phyloP scores from a whole-genome alignment of 1,140 invertebrate species.

The Drosophila nebulosa region DNA sequence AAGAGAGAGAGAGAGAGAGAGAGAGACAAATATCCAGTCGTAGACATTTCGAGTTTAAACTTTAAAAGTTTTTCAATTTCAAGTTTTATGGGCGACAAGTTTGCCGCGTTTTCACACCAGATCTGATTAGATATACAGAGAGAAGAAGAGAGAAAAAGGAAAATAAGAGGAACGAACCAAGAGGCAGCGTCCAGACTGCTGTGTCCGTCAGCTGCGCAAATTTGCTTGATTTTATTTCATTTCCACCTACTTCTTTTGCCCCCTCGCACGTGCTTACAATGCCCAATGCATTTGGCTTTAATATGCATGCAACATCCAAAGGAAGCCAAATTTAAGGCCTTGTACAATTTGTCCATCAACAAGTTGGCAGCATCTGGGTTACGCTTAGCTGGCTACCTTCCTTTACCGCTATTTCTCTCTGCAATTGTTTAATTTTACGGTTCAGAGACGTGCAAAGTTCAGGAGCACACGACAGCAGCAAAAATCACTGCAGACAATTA shows the following conservation, averaged over 20 bases:
- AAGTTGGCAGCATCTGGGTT: slow-evolving; percentile 42
- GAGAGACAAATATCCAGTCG: slow-evolving; percentile 16
- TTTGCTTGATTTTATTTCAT: slow-evolving; percentile 61
- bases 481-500: slow-evolving; percentile 62
- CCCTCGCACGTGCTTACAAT: slow-evolving; percentile 58
- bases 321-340: slow-evolving; percentile 10
- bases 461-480: slow-evolving; percentile 11
- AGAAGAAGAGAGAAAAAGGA: not conserved
- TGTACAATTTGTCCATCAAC: slow-evolving; percentile 10
- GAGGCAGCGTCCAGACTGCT: slow-evolving; percentile 5
- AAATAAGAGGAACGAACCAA: not conserved
- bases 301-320: slow-evolving; percentile 20
- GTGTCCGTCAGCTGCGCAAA: slow-evolving; percentile 36
- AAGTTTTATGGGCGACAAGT: slow-evolving; percentile 74
- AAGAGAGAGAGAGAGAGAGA: not conserved
- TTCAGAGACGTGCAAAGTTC: slow-evolving; percentile 24
- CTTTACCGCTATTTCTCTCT: slow-evolving; percentile 7
- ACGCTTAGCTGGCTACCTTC: slow-evolving; percentile 23
- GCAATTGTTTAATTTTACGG: slow-evolving; percentile 69
- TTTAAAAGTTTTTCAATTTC: slow-evolving; percentile 76
- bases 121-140: not conserved
- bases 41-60: slow-evolving; percentile 62
- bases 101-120: slow-evolving; percentile 35
- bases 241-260: slow-evolving; percentile 39
- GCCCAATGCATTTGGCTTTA: slow-evolving; percentile 43